phyloP scores from a whole-genome alignment of 2,797 vertebrate genomes.

The Buphagus erythrorhynchus region DNA sequence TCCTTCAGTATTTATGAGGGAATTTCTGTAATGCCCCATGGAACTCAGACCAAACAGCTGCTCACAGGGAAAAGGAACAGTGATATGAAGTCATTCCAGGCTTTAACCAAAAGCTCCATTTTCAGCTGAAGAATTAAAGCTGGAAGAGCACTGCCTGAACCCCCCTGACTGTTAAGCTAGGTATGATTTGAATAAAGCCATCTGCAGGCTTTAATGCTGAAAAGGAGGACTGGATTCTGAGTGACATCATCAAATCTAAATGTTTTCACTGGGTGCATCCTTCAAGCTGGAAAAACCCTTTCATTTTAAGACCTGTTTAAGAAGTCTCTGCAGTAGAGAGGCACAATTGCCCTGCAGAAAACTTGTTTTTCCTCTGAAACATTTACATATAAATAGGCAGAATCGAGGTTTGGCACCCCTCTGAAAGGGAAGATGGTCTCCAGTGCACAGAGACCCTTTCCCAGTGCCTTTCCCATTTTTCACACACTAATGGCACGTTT shows the following conservation, averaged over 20 bases:
- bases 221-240: neutral
- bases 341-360: neutral
- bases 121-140: neutral
- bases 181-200: neutral
- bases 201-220: neutral
- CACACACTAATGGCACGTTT: constrained; percentile 38
- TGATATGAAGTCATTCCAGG: neutral
- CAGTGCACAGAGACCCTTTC: neutral
- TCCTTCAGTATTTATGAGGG: fast-evolving
- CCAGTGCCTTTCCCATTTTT: constrained; percentile 47
- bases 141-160: neutral
- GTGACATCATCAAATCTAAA: neutral
- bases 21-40: neutral
- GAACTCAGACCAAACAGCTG: neutral
- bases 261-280: neutral
- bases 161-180: neutral
- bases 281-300: neutral
- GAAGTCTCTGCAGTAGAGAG: neutral
- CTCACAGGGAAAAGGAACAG: neutral
- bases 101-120: neutral
- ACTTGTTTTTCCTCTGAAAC: constrained; percentile 17
- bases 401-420: neutral
- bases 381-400: constrained; percentile 81
- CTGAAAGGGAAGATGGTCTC: neutral
- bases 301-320: neutral